These are phyloP conservation scores for Ispidina lecontei DNA, from an alignment of 2,797 vertebrate genomes.

Conservation along the genomic window DNA sequence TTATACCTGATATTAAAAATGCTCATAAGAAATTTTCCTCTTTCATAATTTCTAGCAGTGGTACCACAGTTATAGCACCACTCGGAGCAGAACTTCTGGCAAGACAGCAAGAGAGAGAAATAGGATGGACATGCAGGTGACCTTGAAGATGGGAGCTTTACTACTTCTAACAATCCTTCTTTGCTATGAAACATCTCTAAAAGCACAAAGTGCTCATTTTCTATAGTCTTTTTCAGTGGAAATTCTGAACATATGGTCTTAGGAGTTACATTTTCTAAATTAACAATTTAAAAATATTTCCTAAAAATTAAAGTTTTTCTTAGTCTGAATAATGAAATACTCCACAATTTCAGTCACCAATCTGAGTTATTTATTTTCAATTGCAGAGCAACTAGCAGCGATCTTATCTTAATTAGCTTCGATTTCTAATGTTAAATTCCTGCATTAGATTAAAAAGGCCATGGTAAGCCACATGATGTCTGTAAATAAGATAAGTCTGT, in stretches of 20 bases:
- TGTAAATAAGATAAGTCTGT: constrained; percentile 48
- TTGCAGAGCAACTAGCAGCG: constrained; percentile 17
- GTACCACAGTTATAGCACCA: neutral
- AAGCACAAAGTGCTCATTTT: neutral
- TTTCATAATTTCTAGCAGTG: neutral
- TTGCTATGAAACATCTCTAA: neutral
- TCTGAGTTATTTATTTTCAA: constrained; percentile 48
- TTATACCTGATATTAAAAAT: neutral
- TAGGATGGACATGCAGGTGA: neutral
- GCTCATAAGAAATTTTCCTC: neutral
- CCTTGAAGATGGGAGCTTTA: neutral
- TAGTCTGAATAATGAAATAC: neutral
- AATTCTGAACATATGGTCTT: neutral
- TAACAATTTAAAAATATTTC: neutral
- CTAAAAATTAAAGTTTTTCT: neutral
- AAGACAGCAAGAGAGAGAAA: neutral
- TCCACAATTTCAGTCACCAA: neutral
- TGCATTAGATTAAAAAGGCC: constrained; percentile 45
- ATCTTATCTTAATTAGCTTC: constrained; percentile 56
- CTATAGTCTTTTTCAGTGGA: neutral
- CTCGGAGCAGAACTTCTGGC: neutral
- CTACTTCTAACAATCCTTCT: neutral
- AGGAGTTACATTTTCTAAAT: neutral
- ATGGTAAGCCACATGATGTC: neutral
- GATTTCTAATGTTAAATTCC: constrained; percentile 50